phyloP scores from a whole-genome alignment of 2,888 invertebrate genomes.

The Thalpophila matura region DNA sequence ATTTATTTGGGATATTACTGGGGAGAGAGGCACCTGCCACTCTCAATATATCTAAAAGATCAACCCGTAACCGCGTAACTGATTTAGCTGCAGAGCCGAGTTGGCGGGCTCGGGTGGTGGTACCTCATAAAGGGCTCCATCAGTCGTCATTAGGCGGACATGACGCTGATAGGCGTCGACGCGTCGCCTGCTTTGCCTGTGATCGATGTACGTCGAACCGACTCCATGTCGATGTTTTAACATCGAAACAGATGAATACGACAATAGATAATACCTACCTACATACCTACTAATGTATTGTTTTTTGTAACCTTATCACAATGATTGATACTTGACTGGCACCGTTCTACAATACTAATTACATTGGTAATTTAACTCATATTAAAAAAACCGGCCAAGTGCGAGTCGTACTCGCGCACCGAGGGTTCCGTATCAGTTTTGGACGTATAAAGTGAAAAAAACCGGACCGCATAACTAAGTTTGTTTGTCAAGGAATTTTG shows the following conservation, averaged over 20 bases:
- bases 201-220: slow-evolving; percentile 56
- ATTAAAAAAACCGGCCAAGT: too few species aligned
- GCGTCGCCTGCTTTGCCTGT: slow-evolving; percentile 32
- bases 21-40: slow-evolving; percentile 51
- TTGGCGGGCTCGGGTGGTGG: slow-evolving; percentile 80
- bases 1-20: slow-evolving; percentile 37
- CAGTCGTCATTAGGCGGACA: slow-evolving; percentile 87
- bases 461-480: too few species aligned
- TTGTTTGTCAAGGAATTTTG: too few species aligned
- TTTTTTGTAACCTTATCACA: slow-evolving; percentile 22
- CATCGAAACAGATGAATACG: slow-evolving; percentile 29
- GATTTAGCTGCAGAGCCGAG: slow-evolving; percentile 80
- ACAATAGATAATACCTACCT: slow-evolving; percentile 15
- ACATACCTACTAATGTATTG: slow-evolving; percentile 23
- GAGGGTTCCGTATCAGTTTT: too few species aligned
- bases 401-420: too few species aligned
- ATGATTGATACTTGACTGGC: slow-evolving; percentile 11
- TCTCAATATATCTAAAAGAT: slow-evolving; percentile 67
- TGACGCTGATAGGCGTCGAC: slow-evolving; percentile 67
- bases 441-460: too few species aligned
- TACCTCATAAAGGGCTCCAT: slow-evolving; percentile 85
- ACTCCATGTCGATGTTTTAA: slow-evolving; percentile 16
- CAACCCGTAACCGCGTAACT: slow-evolving; percentile 70
- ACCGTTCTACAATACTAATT: not conserved
- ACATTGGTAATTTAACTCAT: too few species aligned